Conservation (phyloP, 1,140 invertebrate species). For the Trissolcus basalis region DNA sequence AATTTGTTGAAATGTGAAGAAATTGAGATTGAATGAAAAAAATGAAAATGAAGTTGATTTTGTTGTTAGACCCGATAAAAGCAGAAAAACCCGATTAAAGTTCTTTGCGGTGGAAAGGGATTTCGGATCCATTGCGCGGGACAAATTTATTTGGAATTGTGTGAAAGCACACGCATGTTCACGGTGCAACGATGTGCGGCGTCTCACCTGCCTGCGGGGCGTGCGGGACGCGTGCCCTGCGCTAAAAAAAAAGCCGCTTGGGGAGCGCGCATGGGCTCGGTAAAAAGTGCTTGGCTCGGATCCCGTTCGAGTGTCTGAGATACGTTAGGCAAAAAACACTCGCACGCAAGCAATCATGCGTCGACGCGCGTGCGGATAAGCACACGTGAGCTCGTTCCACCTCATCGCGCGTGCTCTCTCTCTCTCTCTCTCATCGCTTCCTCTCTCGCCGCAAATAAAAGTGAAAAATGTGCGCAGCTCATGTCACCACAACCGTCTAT, state of each 20-base stretch:
- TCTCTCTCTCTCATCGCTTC: constrained; percentile 3
- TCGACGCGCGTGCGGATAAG: constrained; percentile 51
- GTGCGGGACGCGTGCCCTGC: constrained; percentile 43
- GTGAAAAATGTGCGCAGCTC: constrained; percentile 30
- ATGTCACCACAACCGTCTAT: constrained; percentile 21
- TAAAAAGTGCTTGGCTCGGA: constrained; percentile 27
- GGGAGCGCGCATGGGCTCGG: constrained; percentile 7
- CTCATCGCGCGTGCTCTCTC: constrained; percentile 13
- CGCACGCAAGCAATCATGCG: constrained; percentile 35
- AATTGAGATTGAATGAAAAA: too few species aligned
- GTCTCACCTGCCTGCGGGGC: constrained; percentile 49
- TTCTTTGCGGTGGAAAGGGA: constrained; percentile 15
- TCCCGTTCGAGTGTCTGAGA: constrained; percentile 36
- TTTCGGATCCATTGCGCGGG: constrained; percentile 2
- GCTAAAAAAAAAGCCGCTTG: constrained; percentile 27
- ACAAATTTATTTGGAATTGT: constrained; percentile 37
- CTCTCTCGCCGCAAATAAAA: constrained; percentile 38
- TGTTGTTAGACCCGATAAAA: constrained; percentile 8
- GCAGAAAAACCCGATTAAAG: constrained; percentile 10
- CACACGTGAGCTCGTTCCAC: constrained; percentile 37
- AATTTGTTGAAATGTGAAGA: too few species aligned
- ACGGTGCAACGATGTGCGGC: too few species aligned
- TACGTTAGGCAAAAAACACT: constrained; percentile 33
- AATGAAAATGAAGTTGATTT: too few species aligned
- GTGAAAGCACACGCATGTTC: constrained; percentile 1